These are phyloP conservation scores for Patella pellucida DNA, from an alignment of 2,888 invertebrate genomes.

Conservation along the genomic window DNA sequence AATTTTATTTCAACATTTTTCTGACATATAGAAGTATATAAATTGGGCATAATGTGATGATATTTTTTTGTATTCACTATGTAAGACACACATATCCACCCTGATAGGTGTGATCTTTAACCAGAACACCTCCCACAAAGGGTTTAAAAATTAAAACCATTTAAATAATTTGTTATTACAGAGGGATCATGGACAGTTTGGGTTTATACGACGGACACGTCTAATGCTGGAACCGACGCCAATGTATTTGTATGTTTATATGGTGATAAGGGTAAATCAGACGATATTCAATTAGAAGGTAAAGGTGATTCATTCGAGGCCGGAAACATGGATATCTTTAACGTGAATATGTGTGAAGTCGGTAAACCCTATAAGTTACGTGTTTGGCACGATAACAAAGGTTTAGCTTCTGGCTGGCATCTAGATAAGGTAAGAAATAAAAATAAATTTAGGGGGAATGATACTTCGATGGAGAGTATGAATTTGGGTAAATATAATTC, in stretches of 20 bases:
- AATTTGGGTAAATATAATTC: not conserved
- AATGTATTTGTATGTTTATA: conserved; percentile 68
- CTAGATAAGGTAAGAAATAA: conserved; percentile 60
- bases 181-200: conserved; percentile 67
- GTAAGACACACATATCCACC: too few species aligned
- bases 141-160: too few species aligned
- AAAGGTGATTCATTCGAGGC: conserved; percentile 69
- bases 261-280: conserved; percentile 69
- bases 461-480: too few species aligned
- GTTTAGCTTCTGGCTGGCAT: conserved; percentile 70
- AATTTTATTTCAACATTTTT: too few species aligned
- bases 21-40: too few species aligned
- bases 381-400: conserved; percentile 69
- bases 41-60: too few species aligned
- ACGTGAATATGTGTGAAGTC: conserved; percentile 63
- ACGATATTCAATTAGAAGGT: conserved; percentile 65
- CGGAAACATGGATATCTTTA: conserved; percentile 67
- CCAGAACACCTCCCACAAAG: too few species aligned
- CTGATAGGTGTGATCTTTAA: too few species aligned
- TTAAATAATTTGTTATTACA: conserved; percentile 35
- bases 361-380: conserved; percentile 69
- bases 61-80: too few species aligned
- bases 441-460: too few species aligned
- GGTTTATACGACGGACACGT: conserved; percentile 66
- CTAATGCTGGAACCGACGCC: conserved; percentile 69